A percentile compares a stretch with the other conserved stretches of the same genome.
Evolutionary conservation across 2,888 invertebrate genomes (phyloP).

Genomic region (Pristionchus japonicus): DNA sequence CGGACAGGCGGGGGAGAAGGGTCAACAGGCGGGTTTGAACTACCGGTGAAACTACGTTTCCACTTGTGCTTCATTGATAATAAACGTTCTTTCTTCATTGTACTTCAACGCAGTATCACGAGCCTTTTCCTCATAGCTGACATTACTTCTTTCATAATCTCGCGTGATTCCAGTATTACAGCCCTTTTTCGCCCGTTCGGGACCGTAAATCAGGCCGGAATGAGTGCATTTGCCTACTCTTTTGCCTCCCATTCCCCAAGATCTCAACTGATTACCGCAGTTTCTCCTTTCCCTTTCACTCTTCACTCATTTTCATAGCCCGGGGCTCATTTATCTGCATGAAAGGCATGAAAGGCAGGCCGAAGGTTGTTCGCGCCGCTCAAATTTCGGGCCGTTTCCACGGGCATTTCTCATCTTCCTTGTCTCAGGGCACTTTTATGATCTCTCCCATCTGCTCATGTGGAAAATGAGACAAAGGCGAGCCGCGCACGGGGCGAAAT

Average conservation of each 20-base stretch:
- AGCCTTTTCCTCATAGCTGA: too few relatives aligned
- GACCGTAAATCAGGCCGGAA: not conserved
- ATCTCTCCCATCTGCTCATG: constrained; percentile 38
- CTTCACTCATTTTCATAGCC: not conserved
- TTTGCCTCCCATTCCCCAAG: not conserved
- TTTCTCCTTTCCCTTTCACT: not conserved
- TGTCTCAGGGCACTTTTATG: constrained; percentile 24
- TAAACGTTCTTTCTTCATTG: too few relatives aligned
- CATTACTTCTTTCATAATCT: too few relatives aligned
- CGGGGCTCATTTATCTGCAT: not conserved
- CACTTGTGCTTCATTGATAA: too few relatives aligned
- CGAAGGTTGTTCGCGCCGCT: not conserved
- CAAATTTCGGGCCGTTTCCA: not conserved
- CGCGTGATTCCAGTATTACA: not conserved
- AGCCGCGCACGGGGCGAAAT: not conserved
- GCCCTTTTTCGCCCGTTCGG: not conserved
- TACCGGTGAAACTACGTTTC: too few relatives aligned
- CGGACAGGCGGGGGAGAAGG: not conserved
- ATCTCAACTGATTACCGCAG: constrained; percentile 11
- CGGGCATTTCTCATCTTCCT: not conserved
- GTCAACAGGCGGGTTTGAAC: not conserved
- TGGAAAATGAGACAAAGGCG: constrained; percentile 28
- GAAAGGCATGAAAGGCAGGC: not conserved
- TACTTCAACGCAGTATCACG: too few relatives aligned
- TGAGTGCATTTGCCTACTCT: not conserved